Base-by-base conservation (phyloP, 1,140 invertebrate species). In the Pogonomyrmex californicus region DNA sequence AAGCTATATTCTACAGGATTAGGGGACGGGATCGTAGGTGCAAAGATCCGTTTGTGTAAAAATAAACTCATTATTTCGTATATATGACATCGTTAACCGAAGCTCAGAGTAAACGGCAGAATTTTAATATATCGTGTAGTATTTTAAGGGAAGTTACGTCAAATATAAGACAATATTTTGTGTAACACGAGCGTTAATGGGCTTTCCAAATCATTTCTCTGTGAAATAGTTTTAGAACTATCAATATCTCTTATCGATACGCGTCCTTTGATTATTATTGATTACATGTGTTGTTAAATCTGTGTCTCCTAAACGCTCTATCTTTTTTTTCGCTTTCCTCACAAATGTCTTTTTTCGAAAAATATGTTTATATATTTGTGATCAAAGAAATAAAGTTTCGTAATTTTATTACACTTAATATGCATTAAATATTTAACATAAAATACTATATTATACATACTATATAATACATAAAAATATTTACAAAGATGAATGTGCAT, bases 101-200 rank as follows among this genome's bases (percentile, higher is more conserved):
- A 38, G 73, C 56, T 38, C 63, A 68, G 38, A 75, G 33, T 77
- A 63, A 60, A 82, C 6, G 30, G 12, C 47, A 10, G 41, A 82
- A 41, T 41, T 76, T 51, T 49, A 44, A 71, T 47, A 58, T 36
- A 17, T 56, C 10, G 44, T 82, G 66, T 73, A 73, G 65, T 73
- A 44, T 75, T 81, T 54, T 44, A 73, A 82, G 58, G n/a, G 58
- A 65, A 75, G 58, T 79, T 75, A 73, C 58, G 33, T 41, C 17
- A 75, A 62, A 68, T 47, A 47, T 68, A 73, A 88, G 73, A 66
- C 83, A 78, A 71, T 86, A 81, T 81, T 82, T 86, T 81, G 51
- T 82, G 36, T 86, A 81, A 62, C 36, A 77, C 33, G 7, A 38
- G 9, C 47, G 14, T 51, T 33, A 4, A 17, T 23, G 49, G 36